These are phyloP conservation scores for Poecilia latipinna DNA, from an alignment of 2,113 vertebrate species.

Conservation along the genomic window DNA sequence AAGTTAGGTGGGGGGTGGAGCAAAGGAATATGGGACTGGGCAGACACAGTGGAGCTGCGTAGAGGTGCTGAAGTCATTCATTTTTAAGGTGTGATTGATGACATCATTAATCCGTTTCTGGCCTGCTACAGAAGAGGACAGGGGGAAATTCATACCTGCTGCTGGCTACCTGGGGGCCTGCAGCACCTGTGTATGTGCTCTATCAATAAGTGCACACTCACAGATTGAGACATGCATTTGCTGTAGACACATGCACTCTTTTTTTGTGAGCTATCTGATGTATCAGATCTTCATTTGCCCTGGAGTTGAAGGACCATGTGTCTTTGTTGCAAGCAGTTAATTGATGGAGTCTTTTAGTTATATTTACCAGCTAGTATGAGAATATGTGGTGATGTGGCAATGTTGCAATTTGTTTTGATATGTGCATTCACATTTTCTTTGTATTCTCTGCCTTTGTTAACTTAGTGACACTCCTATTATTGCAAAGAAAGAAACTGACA, in stretches of 20 bases:
- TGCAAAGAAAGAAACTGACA: background rate
- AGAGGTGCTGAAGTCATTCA: constrained; percentile 72
- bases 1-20: constrained; percentile 22
- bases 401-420: background rate
- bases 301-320: constrained; percentile 28
- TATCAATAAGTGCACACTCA: background rate
- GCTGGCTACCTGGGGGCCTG: constrained; percentile 32
- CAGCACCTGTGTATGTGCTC: constrained; percentile 13
- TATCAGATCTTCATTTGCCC: constrained; percentile 49
- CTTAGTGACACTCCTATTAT: background rate
- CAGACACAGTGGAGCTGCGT: constrained; percentile 46
- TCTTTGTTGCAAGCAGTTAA: constrained; percentile 31
- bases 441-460: background rate
- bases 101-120: constrained; percentile 70
- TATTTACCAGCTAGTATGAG: constrained; percentile 18
- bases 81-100: constrained; percentile 76
- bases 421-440: background rate
- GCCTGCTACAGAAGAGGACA: constrained; percentile 60
- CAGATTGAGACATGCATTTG: constrained; percentile 8
- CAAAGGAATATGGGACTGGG: constrained; percentile 15
- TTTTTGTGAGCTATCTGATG: constrained; percentile 50
- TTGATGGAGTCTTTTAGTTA: constrained; percentile 33
- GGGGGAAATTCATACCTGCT: constrained; percentile 54
- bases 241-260: constrained; percentile 11
- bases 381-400: background rate